Conservation (phyloP, 2,113 vertebrate species). For the Baryphthengus martii region DNA sequence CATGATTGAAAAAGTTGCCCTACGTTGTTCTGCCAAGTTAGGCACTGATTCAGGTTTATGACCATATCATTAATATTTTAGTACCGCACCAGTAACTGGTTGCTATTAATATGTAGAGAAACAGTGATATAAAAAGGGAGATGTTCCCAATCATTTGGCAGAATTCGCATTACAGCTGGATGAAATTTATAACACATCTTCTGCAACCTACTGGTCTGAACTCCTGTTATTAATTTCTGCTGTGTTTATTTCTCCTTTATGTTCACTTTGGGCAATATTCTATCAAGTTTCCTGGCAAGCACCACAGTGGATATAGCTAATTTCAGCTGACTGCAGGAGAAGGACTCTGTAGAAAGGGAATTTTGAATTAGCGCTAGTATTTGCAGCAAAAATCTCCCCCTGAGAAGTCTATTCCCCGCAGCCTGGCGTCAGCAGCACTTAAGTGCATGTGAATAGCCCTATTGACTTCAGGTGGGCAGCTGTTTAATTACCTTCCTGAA, state of each 20-base stretch:
- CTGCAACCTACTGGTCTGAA: conserved; percentile 52
- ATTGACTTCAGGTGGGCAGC: conserved; percentile 57
- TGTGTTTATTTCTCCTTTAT: conserved; percentile 66
- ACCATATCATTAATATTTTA: conserved; percentile 62
- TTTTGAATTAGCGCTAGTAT: conserved; percentile 48
- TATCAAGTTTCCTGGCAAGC: conserved; percentile 63
- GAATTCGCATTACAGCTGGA: conserved; percentile 63
- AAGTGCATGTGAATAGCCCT: conserved; percentile 54
- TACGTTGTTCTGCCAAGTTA: conserved; percentile 48
- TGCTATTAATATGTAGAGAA: conserved; percentile 64
- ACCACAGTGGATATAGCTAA: conserved; percentile 46
- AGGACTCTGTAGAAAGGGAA: conserved; percentile 49
- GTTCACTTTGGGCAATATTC: conserved; percentile 62
- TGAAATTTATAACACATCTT: conserved; percentile 59
- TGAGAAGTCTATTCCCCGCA: conserved; percentile 43
- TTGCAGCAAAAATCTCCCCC: conserved; percentile 37
- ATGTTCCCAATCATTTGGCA: conserved; percentile 61
- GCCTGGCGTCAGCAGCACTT: conserved; percentile 45
- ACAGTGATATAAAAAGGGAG: conserved; percentile 51
- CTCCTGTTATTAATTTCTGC: conserved; percentile 63
- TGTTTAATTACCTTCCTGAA: conserved; percentile 61
- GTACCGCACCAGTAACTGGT: conserved; percentile 56
- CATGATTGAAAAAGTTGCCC: conserved; percentile 36
- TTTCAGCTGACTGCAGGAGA: conserved; percentile 59
- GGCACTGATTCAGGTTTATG: conserved; percentile 59